Evolutionary conservation across 2,888 invertebrate species (phyloP).

Genomic region (Dasypogon diadema): DNA sequence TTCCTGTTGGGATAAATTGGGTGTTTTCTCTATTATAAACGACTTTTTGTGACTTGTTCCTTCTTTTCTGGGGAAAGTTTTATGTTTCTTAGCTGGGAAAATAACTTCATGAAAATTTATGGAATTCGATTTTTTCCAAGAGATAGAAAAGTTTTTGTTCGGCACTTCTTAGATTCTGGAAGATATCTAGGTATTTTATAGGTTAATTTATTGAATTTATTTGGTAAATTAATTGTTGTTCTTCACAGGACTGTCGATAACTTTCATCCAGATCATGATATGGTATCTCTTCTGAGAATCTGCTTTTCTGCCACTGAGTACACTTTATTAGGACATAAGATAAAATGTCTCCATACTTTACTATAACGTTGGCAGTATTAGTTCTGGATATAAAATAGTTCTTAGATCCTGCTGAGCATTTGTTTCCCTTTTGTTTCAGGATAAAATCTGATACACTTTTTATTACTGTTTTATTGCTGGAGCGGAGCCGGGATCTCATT

Average conservation of each 20-base stretch:
- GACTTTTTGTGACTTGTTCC: conserved; percentile 46
- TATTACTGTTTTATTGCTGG: too few species aligned
- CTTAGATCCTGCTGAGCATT: too few species aligned
- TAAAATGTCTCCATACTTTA: not conserved
- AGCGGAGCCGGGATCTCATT: too few species aligned
- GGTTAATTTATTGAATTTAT: conserved; percentile 46
- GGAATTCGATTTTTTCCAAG: conserved; percentile 38
- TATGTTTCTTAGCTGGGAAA: conserved; percentile 22
- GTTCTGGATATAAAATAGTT: too few species aligned
- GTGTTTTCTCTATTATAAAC: conserved; percentile 50
- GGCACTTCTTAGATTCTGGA: conserved; percentile 11
- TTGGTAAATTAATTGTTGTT: conserved; percentile 40
- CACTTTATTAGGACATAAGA: not conserved
- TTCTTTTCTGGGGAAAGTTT: conserved; percentile 29
- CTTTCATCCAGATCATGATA: conserved; percentile 10
- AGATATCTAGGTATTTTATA: conserved; percentile 34
- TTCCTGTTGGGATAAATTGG: conserved; percentile 50
- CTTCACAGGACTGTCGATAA: conserved; percentile 25
- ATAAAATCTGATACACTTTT: too few species aligned
- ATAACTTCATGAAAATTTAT: conserved; percentile 46
- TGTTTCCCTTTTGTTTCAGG: too few species aligned
- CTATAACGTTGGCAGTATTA: too few species aligned
- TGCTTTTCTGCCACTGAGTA: conserved; percentile 2
- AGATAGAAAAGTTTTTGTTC: conserved; percentile 19
- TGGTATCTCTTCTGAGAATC: conserved; percentile 18